These are phyloP conservation scores for Cheilosia urbana DNA, from an alignment of 2,888 invertebrate genomes.

Conservation along the genomic window DNA sequence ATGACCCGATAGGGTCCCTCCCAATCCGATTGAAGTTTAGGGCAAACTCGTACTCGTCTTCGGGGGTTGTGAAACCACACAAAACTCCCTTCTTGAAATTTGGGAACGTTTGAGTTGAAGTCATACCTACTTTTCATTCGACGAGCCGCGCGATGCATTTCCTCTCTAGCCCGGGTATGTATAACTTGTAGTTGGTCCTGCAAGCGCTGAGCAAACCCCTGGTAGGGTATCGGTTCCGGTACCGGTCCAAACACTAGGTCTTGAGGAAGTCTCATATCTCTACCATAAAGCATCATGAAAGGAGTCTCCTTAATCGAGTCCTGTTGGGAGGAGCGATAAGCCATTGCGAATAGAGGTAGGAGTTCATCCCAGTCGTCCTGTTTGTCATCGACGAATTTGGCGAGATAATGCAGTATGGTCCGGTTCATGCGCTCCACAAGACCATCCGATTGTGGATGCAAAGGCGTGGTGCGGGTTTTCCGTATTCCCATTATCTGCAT, in stretches of 20 bases:
- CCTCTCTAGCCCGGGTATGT: background rate
- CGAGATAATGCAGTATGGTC: slow-evolving; percentile 75
- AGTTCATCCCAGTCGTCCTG: slow-evolving; percentile 69
- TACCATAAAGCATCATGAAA: slow-evolving; percentile 67
- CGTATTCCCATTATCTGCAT: slow-evolving; percentile 60
- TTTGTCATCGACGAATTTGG: slow-evolving; percentile 60
- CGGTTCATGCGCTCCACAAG: slow-evolving; percentile 78
- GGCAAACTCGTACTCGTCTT: slow-evolving; percentile 22
- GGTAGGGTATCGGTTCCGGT: slow-evolving; percentile 6
- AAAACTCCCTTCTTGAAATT: slow-evolving; percentile 16
- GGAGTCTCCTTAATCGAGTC: slow-evolving; percentile 68
- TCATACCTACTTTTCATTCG: slow-evolving; percentile 25
- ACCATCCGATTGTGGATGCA: slow-evolving; percentile 74
- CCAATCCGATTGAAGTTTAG: slow-evolving; percentile 37
- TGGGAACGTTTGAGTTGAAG: slow-evolving; percentile 1
- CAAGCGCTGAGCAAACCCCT: slow-evolving; percentile 12
- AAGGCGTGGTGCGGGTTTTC: slow-evolving; percentile 56
- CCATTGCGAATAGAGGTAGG: slow-evolving; percentile 54
- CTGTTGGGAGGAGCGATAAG: slow-evolving; percentile 62
- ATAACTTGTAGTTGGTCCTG: slow-evolving; percentile 9
- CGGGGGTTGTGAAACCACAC: slow-evolving; percentile 28
- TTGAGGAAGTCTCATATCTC: slow-evolving; percentile 66
- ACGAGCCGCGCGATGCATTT: background rate
- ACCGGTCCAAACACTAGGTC: slow-evolving; percentile 76
- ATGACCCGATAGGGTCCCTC: slow-evolving; percentile 28